Percentiles rank a stretch among this genome's conserved stretches.
phyloP scores from a whole-genome alignment of 2,888 invertebrate species.

The Sminthurides aquaticus region DNA sequence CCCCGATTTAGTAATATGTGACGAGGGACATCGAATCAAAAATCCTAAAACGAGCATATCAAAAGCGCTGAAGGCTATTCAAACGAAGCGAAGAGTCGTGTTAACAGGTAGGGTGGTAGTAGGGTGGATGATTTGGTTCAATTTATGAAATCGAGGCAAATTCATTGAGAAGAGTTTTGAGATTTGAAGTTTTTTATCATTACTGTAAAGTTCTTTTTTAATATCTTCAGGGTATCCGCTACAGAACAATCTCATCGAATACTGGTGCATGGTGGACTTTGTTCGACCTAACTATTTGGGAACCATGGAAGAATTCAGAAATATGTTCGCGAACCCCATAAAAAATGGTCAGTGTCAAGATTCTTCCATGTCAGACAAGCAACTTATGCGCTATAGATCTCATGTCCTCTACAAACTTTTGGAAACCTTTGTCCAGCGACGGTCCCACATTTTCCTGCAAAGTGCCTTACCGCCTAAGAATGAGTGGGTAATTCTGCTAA shows the following conservation, averaged over 20 bases:
- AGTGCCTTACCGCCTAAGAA: constrained; percentile 87
- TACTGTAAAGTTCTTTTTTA: neutral
- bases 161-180: neutral
- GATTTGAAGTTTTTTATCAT: too few relatives aligned
- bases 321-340: constrained; percentile 98
- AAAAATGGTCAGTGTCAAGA: constrained; percentile 98
- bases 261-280: constrained; percentile 99
- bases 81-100: constrained; percentile 87
- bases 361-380: constrained; percentile 86
- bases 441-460: constrained; percentile 87
- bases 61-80: constrained; percentile 86
- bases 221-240: constrained; percentile 67
- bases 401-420: constrained; percentile 91
- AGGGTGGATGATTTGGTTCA: neutral
- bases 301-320: constrained; percentile 90
- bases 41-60: constrained; percentile 96
- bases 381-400: constrained; percentile 88
- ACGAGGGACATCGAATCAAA: constrained; percentile 96
- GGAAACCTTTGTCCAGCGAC: constrained; percentile 89
- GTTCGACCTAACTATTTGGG: constrained; percentile 96
- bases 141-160: too few relatives aligned
- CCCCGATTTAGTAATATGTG: constrained; percentile 89
- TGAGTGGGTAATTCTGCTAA: constrained; percentile 84
- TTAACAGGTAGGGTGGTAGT: constrained; percentile 59
- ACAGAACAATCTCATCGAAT: constrained; percentile 92